phyloP scores from a whole-genome alignment of 2,797 vertebrate genomes.

The Acipenser oxyrinchus region DNA sequence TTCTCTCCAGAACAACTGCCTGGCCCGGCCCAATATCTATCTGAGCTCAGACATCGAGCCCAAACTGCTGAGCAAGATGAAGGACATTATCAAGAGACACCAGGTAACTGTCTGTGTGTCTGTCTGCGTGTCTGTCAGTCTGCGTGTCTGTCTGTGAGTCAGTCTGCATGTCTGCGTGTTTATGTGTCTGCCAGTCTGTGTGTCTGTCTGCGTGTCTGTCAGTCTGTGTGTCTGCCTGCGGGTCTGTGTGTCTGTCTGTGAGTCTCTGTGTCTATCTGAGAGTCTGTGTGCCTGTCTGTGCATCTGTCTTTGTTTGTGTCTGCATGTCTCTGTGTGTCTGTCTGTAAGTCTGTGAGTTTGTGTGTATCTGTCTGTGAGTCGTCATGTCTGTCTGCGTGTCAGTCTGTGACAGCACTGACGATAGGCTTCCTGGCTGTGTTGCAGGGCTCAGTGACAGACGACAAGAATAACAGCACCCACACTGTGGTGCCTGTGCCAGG shows the following conservation, averaged over 20 bases:
- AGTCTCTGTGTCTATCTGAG: not conserved
- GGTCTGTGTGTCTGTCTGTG: too few relatives aligned
- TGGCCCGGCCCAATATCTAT: conserved; percentile 86
- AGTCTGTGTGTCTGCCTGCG: too few relatives aligned
- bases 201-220: not conserved
- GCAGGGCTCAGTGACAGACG: conserved; percentile 88
- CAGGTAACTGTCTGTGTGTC: conserved; percentile 59
- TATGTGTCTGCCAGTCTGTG: not conserved
- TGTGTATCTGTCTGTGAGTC: not conserved
- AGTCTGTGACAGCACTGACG: too few relatives aligned
- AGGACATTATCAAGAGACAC: conserved; percentile 93
- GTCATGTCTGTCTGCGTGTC: not conserved
- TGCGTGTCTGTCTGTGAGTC: not conserved
- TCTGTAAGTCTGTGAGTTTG: not conserved
- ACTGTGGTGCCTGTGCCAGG: conserved; percentile 83
- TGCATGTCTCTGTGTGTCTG: not conserved
- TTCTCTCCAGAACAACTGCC: conserved; percentile 79
- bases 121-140: not conserved
- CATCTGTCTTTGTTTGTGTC: not conserved
- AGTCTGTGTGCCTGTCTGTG: not conserved
- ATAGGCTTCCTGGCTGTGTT: conserved; percentile 7
- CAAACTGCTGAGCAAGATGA: conserved; percentile 88
- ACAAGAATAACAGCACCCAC: conserved; percentile 80
- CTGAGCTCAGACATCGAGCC: conserved; percentile 87
- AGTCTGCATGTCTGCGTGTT: too few relatives aligned